Evolutionary conservation across 2,797 vertebrate species (phyloP), one percentile per base, ranked within the genome.

Genomic region (Mus minutoides): DNA sequence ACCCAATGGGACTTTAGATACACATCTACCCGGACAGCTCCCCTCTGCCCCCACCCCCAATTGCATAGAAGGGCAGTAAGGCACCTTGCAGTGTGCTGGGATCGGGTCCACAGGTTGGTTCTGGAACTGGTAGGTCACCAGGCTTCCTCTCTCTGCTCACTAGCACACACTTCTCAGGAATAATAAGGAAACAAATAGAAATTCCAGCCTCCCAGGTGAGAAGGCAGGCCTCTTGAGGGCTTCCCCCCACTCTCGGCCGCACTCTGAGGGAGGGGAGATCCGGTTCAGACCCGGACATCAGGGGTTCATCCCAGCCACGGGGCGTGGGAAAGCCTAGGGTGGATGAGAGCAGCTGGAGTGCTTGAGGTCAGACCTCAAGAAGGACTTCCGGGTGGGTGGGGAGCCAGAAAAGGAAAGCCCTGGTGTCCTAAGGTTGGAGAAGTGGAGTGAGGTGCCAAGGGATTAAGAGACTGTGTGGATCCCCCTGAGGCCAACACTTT

Each of bases 131-230:
- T 93, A 85, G 22, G 92, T 58, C 94, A 52, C 24, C 67, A 6
- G 93, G 88, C 89, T 71, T 52, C 78, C 80, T 92, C 46, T 64
- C 75, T 67, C 17, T 34, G 52, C 34, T 92, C 90, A 6, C 78
- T 2, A 80, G 69, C 95, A 80, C 95, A 84, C 94, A 92, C 82
- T 95, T 73, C 88, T 75, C 60, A 71, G 92, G 94, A 79, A 97
- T 94, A 98, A 98, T 98, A 97, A 97, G 97, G 97, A 97, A 97
- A 97, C 96, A 71, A 97, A 97, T 91, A 37, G 77, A 94, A 97
- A 97, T 94, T 96, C 60, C 91, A 80, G 40, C 77, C 98, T 96
- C 84, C 75, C 43, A 77, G 73, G 82, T 90, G 90, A 71, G 97
- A 96, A 94, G 97, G 91, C 94, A 58, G 56, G 79, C 95, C 96